phyloP scores from a whole-genome alignment of 2,797 vertebrate species.

The Urophycis tenuis region DNA sequence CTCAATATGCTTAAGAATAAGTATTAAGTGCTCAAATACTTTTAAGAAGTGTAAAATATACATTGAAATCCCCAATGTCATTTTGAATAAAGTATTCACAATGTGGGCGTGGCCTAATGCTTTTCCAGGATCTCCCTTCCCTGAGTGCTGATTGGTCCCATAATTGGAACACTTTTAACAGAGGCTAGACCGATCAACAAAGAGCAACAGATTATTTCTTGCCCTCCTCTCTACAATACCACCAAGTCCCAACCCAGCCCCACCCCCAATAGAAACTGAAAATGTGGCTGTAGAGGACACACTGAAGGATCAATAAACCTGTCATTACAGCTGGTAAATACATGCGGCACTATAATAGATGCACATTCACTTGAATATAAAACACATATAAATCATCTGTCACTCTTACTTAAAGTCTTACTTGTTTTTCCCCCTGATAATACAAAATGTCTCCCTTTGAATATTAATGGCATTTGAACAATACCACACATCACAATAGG shows the following conservation, averaged over 20 bases:
- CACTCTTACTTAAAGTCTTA: neutral
- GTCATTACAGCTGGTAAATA: neutral
- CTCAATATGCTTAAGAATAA: no score
- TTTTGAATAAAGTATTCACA: no score
- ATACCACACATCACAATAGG: no score
- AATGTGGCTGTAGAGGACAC: neutral
- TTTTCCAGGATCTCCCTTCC: no score
- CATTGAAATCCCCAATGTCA: no score
- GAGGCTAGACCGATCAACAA: neutral
- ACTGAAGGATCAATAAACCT: neutral
- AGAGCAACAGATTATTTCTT: neutral
- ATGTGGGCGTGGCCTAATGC: no score
- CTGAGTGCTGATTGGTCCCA: no score
- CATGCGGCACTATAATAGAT: neutral
- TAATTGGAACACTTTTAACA: no score
- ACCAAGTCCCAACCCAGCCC: neutral
- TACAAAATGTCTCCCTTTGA: neutral
- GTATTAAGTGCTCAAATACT: no score
- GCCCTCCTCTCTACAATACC: neutral
- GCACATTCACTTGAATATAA: neutral
- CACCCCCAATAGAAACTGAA: neutral
- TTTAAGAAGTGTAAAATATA: no score
- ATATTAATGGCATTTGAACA: neutral
- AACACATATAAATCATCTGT: neutral
- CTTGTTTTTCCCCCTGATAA: neutral